A percentile compares a stretch with the other conserved stretches of the same genome.
Conservation (phyloP, 2,888 invertebrate genomes). For the Phrixothrix hirtus region DNA sequence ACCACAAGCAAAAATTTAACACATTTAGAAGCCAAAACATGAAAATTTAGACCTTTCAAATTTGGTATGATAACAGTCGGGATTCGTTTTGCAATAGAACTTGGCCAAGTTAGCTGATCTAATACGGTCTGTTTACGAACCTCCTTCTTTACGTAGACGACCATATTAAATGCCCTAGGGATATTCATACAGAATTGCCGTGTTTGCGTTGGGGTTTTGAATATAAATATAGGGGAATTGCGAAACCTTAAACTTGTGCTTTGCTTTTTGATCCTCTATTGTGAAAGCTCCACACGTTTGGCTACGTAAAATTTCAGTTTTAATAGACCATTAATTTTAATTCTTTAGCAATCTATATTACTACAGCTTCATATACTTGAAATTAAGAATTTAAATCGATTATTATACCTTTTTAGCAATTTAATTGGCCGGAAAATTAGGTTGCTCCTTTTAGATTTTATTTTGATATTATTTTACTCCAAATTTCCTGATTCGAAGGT, state of each 20-base stretch:
- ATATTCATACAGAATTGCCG: conserved; percentile 23
- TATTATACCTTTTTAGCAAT: too few species aligned
- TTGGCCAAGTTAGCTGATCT: conserved; percentile 18
- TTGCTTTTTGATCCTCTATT: neutral
- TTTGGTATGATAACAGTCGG: conserved; percentile 8
- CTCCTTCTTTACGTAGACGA: conserved; percentile 21
- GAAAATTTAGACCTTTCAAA: conserved; percentile 18
- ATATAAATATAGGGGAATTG: conserved; percentile 20
- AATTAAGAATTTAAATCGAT: too few species aligned
- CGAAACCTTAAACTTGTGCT: conserved; percentile 2
- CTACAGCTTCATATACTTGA: too few species aligned
- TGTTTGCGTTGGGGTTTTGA: conserved; percentile 25
- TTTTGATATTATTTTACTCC: too few species aligned
- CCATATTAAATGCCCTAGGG: conserved; percentile 27
- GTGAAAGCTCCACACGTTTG: too few species aligned
- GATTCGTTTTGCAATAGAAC: conserved; percentile 11
- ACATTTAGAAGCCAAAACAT: conserved; percentile 16
- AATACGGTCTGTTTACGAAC: conserved; percentile 28
- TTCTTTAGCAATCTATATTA: too few species aligned
- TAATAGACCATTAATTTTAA: too few species aligned
- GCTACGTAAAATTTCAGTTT: too few species aligned
- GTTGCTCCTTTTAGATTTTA: too few species aligned
- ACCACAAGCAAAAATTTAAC: too few species aligned
- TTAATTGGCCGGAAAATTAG: too few species aligned
- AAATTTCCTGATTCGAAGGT: too few species aligned